phyloP scores from a whole-genome alignment of 2,888 invertebrate genomes.

The Acanthopleura granulata region DNA sequence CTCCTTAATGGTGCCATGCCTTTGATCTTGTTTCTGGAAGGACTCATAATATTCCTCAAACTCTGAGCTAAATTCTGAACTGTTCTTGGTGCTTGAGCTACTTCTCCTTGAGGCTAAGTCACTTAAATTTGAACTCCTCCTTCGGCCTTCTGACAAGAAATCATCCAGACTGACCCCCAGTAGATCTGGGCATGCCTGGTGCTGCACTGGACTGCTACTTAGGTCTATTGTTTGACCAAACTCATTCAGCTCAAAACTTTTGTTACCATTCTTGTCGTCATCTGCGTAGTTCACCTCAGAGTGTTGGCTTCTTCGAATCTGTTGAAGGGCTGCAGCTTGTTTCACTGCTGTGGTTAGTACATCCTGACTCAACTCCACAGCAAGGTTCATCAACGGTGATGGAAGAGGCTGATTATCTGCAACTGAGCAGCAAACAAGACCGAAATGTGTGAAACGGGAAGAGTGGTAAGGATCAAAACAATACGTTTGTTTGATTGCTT shows the following conservation, averaged over 20 bases:
- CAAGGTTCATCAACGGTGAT: neutral
- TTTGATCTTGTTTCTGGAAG: constrained; percentile 49
- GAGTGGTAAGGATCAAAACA: too few relatives aligned
- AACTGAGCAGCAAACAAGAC: too few relatives aligned
- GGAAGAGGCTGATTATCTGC: too few relatives aligned
- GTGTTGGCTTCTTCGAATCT: neutral
- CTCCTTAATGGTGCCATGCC: constrained; percentile 58
- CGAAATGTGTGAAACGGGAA: too few relatives aligned
- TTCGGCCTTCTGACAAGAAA: constrained; percentile 53
- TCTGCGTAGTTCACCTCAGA: neutral
- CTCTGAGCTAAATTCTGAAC: constrained; percentile 64
- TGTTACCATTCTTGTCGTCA: neutral
- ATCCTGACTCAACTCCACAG: neutral
- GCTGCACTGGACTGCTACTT: neutral
- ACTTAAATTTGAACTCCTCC: constrained; percentile 63
- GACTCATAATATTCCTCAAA: constrained; percentile 63
- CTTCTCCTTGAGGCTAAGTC: constrained; percentile 72
- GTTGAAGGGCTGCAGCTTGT: neutral
- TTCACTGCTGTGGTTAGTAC: neutral
- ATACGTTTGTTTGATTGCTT: too few relatives aligned
- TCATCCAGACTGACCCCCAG: constrained; percentile 52
- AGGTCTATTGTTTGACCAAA: neutral
- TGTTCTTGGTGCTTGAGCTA: constrained; percentile 60
- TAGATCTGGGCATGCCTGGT: constrained; percentile 26
- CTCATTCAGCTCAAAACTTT: neutral